Conservation (phyloP, 2,888 invertebrate genomes). For the Lutraria lutraria region DNA sequence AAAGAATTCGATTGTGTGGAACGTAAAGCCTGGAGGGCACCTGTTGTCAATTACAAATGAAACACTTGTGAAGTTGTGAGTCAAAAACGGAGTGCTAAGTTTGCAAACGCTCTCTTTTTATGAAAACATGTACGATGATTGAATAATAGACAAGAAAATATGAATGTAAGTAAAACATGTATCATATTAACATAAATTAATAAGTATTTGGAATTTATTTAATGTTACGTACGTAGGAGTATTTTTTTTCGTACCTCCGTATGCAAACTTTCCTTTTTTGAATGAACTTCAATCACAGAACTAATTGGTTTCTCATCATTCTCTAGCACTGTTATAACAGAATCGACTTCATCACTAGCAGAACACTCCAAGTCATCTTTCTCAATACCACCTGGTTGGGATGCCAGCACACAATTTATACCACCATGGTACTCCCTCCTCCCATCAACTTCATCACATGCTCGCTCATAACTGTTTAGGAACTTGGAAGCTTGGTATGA, state of each 20-base stretch:
- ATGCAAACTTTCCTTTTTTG: background rate
- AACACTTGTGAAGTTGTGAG: too few species aligned
- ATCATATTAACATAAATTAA: too few species aligned
- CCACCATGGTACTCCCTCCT: conserved; percentile 33
- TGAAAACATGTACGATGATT: too few species aligned
- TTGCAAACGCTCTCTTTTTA: too few species aligned
- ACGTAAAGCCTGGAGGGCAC: conserved; percentile 36
- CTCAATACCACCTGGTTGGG: conserved; percentile 32
- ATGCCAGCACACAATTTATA: conserved; percentile 36
- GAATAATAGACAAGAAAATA: too few species aligned
- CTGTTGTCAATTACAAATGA: background rate
- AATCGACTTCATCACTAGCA: conserved; percentile 41
- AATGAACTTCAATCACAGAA: conserved; percentile 38
- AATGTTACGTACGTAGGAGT: background rate
- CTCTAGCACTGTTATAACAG: conserved; percentile 32
- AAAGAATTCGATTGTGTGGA: conserved; percentile 21
- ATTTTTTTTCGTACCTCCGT: conserved; percentile 32
- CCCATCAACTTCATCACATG: conserved; percentile 37
- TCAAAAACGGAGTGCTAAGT: too few species aligned
- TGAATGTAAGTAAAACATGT: too few species aligned
- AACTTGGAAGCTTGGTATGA: too few species aligned
- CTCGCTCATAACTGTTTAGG: conserved; percentile 11
- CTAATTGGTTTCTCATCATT: conserved; percentile 39
- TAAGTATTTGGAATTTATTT: too few species aligned
- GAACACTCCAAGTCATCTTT: conserved; percentile 34